Percentiles rank a stretch among this genome's conserved stretches.
Evolutionary conservation across 2,888 invertebrate genomes (phyloP).

Genomic region (Lobophora halterata): DNA sequence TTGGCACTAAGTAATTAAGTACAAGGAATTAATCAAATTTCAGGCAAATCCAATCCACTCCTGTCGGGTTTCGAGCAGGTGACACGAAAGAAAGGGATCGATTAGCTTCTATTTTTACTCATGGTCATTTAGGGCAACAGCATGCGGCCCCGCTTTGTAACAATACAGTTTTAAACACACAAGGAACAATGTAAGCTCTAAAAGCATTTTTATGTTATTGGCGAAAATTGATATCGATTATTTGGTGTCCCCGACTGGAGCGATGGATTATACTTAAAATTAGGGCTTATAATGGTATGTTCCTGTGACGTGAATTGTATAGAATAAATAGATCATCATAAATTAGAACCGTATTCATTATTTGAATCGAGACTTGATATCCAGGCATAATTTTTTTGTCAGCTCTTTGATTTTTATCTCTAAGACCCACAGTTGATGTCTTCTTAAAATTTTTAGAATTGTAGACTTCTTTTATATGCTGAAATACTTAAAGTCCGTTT

Average conservation of each 20-base stretch:
- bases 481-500: too few species aligned
- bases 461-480: too few species aligned
- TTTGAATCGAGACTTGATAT: too few species aligned
- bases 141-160: constrained; percentile 30
- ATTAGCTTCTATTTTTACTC: constrained; percentile 78
- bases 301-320: too few species aligned
- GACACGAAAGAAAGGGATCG: constrained; percentile 75
- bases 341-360: too few species aligned
- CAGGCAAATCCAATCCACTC: constrained; percentile 32
- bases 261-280: background rate
- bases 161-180: constrained; percentile 23
- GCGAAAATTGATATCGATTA: constrained; percentile 33
- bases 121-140: constrained; percentile 49
- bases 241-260: constrained; percentile 13
- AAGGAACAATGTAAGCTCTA: constrained; percentile 25
- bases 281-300: background rate
- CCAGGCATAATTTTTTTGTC: too few species aligned
- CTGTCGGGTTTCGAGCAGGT: constrained; percentile 51
- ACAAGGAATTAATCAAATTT: constrained; percentile 4
- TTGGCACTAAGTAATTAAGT: too few species aligned
- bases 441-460: too few species aligned
- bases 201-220: constrained; percentile 30
- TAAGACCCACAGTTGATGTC: too few species aligned
- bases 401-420: too few species aligned
- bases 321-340: too few species aligned